A percentile compares a stretch with the other conserved stretches of the same genome.
phyloP scores from a whole-genome alignment of 1,140 invertebrate genomes.

The fruit fly (Drosophila melanogaster) region Release_6_plus_ISO1_MT NT_033777.3:14368501-14369000 shows the following conservation, averaged over 20 bases:
- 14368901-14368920: conserved; percentile 19
- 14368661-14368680: conserved; percentile 62
- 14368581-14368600: conserved; percentile 68
- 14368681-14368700: conserved; percentile 55
- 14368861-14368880: too few species aligned
- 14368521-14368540: conserved; percentile 66
- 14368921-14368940: conserved; percentile 48
- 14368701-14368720: conserved; percentile 71
- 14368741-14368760: conserved; percentile 63
- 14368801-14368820: conserved; percentile 71
- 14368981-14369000: conserved; percentile 71
- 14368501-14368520: conserved; percentile 55
- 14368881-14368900: not conserved
- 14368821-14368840: conserved; percentile 61
- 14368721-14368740: conserved; percentile 52
- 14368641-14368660: conserved; percentile 41
- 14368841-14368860: not conserved
- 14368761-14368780: conserved; percentile 78
- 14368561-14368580: conserved; percentile 57
- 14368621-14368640: not conserved
- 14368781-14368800: conserved; percentile 62
- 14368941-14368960: conserved; percentile 66
- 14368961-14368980: conserved; percentile 62
- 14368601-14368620: conserved; percentile 64
- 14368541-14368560: conserved; percentile 58